These are phyloP conservation scores for Sapajus apella DNA, from an alignment of 2,113 vertebrate species.

Conservation along the genomic window DNA sequence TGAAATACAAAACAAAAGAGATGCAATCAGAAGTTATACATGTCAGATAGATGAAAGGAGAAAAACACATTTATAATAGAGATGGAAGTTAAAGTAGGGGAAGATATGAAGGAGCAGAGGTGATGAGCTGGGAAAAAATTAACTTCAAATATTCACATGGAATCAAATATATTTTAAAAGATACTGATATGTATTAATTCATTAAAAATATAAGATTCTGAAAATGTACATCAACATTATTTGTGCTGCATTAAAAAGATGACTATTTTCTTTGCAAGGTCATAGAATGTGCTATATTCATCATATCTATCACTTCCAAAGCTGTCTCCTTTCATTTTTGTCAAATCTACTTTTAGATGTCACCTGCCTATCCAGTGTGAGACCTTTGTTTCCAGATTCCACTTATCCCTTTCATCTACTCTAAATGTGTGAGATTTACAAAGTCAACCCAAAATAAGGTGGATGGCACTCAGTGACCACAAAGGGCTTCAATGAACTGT, in stretches of 20 bases:
- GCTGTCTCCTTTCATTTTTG: slow-evolving; percentile 35
- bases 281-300: not conserved
- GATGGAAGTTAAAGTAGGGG: not conserved
- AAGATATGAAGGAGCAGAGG: not conserved
- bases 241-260: not conserved
- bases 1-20: slow-evolving; percentile 57
- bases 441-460: slow-evolving; percentile 61
- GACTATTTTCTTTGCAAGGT: slow-evolving; percentile 49
- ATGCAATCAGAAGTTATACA: slow-evolving; percentile 52
- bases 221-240: not conserved
- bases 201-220: not conserved
- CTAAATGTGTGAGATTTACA: slow-evolving; percentile 43
- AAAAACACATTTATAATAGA: not conserved
- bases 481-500: slow-evolving; percentile 64
- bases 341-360: not conserved
- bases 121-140: not conserved
- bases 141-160: not conserved
- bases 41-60: slow-evolving; percentile 49
- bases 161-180: slow-evolving; percentile 29
- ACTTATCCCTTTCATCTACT: not conserved
- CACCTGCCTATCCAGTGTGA: not conserved
- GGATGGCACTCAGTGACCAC: slow-evolving; percentile 57
- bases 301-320: not conserved
- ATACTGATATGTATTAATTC: not conserved
- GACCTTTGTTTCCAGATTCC: slow-evolving; percentile 22